These are phyloP conservation scores for Ormyrus labotus DNA, from an alignment of 2,888 invertebrate species.

Conservation along the genomic window DNA sequence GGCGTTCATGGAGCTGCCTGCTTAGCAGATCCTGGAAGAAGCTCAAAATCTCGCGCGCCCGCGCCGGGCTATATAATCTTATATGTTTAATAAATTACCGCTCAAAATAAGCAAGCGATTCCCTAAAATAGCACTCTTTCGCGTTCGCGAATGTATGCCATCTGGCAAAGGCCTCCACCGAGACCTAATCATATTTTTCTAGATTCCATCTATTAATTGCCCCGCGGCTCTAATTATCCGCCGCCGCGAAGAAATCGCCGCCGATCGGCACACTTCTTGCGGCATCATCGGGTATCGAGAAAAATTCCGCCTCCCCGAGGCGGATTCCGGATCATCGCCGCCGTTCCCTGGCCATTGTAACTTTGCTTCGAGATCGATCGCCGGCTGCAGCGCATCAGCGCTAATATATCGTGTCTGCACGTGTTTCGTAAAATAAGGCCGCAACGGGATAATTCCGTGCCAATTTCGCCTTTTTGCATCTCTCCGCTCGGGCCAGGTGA, in stretches of 20 bases:
- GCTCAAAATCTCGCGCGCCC: conserved; percentile 59
- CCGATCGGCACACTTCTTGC: background rate
- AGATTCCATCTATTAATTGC: conserved; percentile 42
- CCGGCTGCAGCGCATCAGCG: conserved; percentile 33
- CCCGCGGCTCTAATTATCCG: background rate
- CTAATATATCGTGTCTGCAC: conserved; percentile 59
- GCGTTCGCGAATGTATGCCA: conserved; percentile 60
- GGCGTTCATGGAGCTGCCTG: conserved; percentile 20
- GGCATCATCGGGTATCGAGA: background rate
- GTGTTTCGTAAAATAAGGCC: conserved; percentile 56
- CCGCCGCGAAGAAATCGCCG: background rate
- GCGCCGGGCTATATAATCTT: conserved; percentile 57
- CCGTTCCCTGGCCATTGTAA: background rate
- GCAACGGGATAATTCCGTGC: conserved; percentile 43
- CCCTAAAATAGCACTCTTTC: conserved; percentile 60
- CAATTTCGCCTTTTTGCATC: conserved; percentile 48
- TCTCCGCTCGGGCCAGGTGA: conserved; percentile 18
- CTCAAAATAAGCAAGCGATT: conserved; percentile 63
- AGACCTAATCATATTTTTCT: conserved; percentile 42
- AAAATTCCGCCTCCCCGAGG: background rate
- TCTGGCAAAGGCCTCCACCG: conserved; percentile 59
- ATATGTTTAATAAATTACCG: conserved; percentile 63
- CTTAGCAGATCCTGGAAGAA: conserved; percentile 59
- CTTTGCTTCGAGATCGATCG: conserved; percentile 36
- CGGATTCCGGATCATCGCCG: background rate